Evolutionary conservation across 2,113 vertebrate genomes (phyloP), one percentile per base, ranked within the genome.

Genomic region (Phylloscopus trochiloides): DNA sequence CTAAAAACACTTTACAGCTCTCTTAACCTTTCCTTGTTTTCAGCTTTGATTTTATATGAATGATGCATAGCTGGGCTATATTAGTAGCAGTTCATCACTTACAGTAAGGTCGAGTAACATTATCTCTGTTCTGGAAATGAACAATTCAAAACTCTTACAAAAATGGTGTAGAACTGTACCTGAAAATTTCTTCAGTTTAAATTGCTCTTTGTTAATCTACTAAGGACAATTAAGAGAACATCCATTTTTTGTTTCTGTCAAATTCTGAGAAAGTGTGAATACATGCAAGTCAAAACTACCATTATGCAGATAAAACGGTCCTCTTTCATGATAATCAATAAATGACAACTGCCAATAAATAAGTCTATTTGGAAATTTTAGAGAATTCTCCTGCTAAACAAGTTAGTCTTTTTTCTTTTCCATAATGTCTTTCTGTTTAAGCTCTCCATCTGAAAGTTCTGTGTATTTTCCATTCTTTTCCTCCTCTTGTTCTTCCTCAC

Each of bases 391-490:
- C 68, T 42, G 24, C 50, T 68, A 66, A 67, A 47, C 5, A 86
- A 71, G 25, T 98, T 97, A 98, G 84, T 98, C 98, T 59, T 90
- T 98, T 96, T 98, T 98, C 96, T 98, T 98, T 91, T 98, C 98
- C 68, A 97, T 34, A 61, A 96, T 47, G 62, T 97, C 96, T 72
- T 98, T 98, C 91, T 98, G 97, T 77, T 97, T 97, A n/a, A 96
- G 93, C 32, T 94, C 92, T 32, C 95, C 86, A 89, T 97, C 97
- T 92, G 97, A 94, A 21, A 97, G 88, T 68, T 84, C 91, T 40
- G 45, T 66, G 10, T 90, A 82, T 14, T 55, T 97, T 38, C 82
- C 97, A 0, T 55, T 96, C 17, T 92, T 94, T 43, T 98, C 98
- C 34, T 98, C 98, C 40, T 94, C 96, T 40, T 73, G 97, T 4